phyloP scores from a whole-genome alignment of 2,113 vertebrate species.

The Nanger granti region DNA sequence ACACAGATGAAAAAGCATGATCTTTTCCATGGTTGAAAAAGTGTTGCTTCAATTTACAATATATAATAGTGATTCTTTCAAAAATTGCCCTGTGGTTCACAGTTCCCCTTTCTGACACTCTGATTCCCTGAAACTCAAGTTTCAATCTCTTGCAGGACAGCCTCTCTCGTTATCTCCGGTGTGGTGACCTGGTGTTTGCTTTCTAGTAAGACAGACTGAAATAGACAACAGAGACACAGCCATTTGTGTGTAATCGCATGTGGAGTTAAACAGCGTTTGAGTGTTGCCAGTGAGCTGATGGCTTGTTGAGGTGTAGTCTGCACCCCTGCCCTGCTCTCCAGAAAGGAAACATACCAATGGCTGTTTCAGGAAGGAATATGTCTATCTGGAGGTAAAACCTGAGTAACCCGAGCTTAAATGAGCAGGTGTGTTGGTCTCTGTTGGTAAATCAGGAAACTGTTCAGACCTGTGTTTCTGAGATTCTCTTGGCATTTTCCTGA shows the following conservation, averaged over 20 bases:
- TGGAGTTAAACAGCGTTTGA: neutral
- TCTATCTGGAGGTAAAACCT: neutral
- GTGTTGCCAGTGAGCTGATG: neutral
- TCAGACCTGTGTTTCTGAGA: neutral
- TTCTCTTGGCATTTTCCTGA: neutral
- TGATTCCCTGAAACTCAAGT: slow-evolving; percentile 23
- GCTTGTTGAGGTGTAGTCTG: neutral
- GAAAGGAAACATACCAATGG: neutral
- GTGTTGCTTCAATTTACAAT: neutral
- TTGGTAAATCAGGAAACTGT: neutral
- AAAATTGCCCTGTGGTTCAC: neutral
- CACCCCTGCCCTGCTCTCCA: neutral
- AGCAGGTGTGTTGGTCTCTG: neutral
- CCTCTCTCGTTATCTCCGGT: slow-evolving; percentile 25
- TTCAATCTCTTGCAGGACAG: neutral
- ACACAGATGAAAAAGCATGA: neutral
- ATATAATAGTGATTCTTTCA: neutral
- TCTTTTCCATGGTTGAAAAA: neutral
- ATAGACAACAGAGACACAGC: neutral
- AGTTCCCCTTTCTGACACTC: slow-evolving; percentile 9
- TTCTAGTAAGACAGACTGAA: slow-evolving; percentile 49
- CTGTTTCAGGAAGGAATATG: neutral
- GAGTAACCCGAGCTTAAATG: neutral
- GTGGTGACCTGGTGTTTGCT: slow-evolving; percentile 39
- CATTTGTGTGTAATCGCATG: neutral